Conservation (phyloP, 1,140 invertebrate species). For the Elymnias hypermnestra region DNA sequence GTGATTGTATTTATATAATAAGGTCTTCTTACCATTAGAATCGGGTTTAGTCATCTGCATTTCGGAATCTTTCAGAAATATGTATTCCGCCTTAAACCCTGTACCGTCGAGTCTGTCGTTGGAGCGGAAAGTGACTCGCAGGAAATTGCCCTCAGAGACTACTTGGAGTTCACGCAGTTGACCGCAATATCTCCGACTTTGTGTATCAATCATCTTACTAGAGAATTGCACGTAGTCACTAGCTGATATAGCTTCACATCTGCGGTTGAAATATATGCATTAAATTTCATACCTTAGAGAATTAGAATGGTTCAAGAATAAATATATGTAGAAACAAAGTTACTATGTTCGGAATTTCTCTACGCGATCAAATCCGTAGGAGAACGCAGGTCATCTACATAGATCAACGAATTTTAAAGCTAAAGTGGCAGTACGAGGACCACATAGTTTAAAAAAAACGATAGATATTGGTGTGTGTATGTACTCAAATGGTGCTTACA, state of each 20-base stretch:
- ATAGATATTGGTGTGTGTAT: too few species aligned
- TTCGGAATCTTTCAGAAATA: slow-evolving; percentile 79
- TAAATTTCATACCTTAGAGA: neutral
- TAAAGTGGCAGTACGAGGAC: too few species aligned
- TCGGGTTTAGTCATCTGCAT: slow-evolving; percentile 62
- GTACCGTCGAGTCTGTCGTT: slow-evolving; percentile 94
- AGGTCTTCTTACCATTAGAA: slow-evolving; percentile 31
- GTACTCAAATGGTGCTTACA: too few species aligned
- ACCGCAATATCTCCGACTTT: slow-evolving; percentile 90
- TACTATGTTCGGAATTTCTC: too few species aligned
- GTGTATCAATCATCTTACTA: slow-evolving; percentile 91
- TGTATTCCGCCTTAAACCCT: slow-evolving; percentile 94
- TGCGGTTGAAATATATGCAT: slow-evolving; percentile 51
- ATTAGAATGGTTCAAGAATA: neutral
- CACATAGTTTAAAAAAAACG: too few species aligned
- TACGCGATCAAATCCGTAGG: too few species aligned
- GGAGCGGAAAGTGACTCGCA: slow-evolving; percentile 94
- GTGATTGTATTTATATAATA: neutral
- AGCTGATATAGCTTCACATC: slow-evolving; percentile 89
- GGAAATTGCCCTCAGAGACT: slow-evolving; percentile 92
- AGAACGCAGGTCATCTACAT: too few species aligned
- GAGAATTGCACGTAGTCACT: slow-evolving; percentile 97
- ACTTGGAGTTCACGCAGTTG: slow-evolving; percentile 85
- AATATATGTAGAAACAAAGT: too few species aligned
- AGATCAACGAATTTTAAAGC: too few species aligned